Conservation (phyloP, 2,113 vertebrate genomes). For the Erythrolamprus reginae region DNA sequence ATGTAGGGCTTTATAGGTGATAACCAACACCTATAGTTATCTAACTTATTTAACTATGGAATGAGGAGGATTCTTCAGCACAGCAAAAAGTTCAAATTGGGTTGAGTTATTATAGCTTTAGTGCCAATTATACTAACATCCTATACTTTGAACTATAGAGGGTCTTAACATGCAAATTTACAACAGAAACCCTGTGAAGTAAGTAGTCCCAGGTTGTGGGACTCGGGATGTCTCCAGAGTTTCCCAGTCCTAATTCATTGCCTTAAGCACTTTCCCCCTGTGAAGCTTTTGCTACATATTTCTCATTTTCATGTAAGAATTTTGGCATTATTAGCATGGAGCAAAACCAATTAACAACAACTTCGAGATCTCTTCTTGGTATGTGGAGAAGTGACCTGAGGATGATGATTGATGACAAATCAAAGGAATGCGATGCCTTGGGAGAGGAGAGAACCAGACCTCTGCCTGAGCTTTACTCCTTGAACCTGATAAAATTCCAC, state of each 20-base stretch:
- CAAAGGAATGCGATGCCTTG: background rate
- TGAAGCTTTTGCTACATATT: background rate
- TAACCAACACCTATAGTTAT: too few species aligned
- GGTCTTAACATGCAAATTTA: background rate
- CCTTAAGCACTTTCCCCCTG: background rate
- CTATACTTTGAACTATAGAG: background rate
- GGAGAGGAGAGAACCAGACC: background rate
- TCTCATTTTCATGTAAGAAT: background rate
- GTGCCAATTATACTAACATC: background rate
- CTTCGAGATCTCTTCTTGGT: background rate
- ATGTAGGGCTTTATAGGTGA: too few species aligned
- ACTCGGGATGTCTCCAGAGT: background rate
- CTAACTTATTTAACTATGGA: background rate
- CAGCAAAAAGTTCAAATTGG: background rate
- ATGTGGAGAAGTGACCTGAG: conserved; percentile 8
- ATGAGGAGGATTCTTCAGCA: background rate
- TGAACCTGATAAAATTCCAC: background rate
- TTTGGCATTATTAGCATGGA: background rate
- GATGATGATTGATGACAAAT: conserved; percentile 8
- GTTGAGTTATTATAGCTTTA: background rate
- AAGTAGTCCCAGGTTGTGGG: background rate
- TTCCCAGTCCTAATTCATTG: background rate
- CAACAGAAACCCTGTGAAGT: background rate
- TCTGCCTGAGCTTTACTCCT: background rate
- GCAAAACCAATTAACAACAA: background rate